Conservation (phyloP, 2,797 vertebrate genomes). For the Sebastes matsubarae region DNA sequence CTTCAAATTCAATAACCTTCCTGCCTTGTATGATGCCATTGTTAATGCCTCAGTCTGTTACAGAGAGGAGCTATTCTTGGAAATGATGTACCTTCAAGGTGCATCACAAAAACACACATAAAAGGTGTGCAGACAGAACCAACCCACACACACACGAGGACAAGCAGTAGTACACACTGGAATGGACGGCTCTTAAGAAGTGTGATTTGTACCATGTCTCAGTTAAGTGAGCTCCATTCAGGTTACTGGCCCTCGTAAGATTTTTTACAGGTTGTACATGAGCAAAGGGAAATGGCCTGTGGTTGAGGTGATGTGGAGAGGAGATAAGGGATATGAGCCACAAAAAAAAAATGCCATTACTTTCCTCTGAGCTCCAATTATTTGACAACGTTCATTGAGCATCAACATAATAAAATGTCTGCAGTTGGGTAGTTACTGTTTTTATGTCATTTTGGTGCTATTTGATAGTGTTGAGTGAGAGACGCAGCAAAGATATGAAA, state of each 20-base stretch:
- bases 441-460: slow-evolving; percentile 25
- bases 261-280: slow-evolving; percentile 40
- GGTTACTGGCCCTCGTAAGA: slow-evolving; percentile 38
- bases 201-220: slow-evolving; percentile 13
- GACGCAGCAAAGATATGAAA: background rate
- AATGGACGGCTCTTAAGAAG: slow-evolving; percentile 5
- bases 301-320: slow-evolving; percentile 9
- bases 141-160: background rate
- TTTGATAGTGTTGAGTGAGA: background rate
- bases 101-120: background rate
- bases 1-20: background rate
- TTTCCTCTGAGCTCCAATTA: slow-evolving; percentile 33
- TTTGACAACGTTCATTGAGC: slow-evolving; percentile 33
- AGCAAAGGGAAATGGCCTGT: slow-evolving; percentile 38
- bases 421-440: slow-evolving; percentile 1
- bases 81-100: background rate
- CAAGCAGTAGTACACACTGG: background rate
- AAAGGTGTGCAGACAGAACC: background rate
- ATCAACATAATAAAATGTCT: slow-evolving; percentile 42
- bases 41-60: background rate
- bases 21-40: background rate
- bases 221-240: slow-evolving; percentile 31
- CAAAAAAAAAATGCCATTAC: slow-evolving; percentile 18
- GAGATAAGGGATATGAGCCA: slow-evolving; percentile 2
- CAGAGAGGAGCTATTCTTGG: background rate